Percentiles rank a stretch among this genome's conserved stretches.
Evolutionary conservation across 2,797 vertebrate species (phyloP).

Genomic region (Nannoperca obscura): DNA sequence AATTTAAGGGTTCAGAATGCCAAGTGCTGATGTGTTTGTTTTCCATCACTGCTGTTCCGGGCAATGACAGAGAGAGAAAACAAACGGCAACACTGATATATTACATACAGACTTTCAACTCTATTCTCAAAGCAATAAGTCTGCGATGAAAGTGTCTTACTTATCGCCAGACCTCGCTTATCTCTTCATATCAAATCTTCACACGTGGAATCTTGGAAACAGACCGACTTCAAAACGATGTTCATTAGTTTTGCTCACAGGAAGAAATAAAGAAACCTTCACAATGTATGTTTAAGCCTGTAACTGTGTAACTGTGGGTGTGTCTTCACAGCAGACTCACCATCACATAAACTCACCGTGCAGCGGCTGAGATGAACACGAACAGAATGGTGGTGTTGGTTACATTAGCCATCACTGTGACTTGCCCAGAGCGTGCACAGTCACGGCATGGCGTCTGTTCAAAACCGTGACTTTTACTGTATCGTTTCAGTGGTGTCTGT

Average conservation of each 20-base stretch:
- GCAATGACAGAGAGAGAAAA: slow-evolving; percentile 84
- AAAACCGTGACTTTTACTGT: slow-evolving; percentile 73
- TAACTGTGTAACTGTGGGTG: slow-evolving; percentile 15
- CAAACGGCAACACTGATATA: slow-evolving; percentile 84
- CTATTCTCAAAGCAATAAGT: slow-evolving; percentile 77
- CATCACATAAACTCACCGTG: slow-evolving; percentile 34
- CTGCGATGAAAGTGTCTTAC: slow-evolving; percentile 65
- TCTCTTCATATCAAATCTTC: slow-evolving; percentile 67
- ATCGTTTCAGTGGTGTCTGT: slow-evolving; percentile 73
- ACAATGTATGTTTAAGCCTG: slow-evolving; percentile 1
- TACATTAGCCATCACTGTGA: slow-evolving; percentile 54
- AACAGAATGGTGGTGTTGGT: slow-evolving; percentile 45
- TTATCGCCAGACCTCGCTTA: slow-evolving; percentile 69
- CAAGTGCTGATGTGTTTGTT: slow-evolving; percentile 90
- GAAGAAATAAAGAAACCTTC: slow-evolving; percentile 32
- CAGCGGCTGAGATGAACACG: slow-evolving; percentile 47
- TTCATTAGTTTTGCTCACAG: slow-evolving; percentile 43
- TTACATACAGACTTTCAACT: slow-evolving; percentile 80
- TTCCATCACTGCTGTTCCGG: slow-evolving; percentile 86
- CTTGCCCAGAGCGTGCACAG: slow-evolving; percentile 46
- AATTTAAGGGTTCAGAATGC: slow-evolving; percentile 85
- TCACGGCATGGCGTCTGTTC: slow-evolving; percentile 65
- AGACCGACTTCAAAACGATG: slow-evolving; percentile 18
- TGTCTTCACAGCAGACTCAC: slow-evolving; percentile 38
- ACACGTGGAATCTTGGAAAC: slow-evolving; percentile 33